These are phyloP conservation scores for Diabrotica balteata DNA, from an alignment of 2,888 invertebrate genomes.

Conservation along the genomic window DNA sequence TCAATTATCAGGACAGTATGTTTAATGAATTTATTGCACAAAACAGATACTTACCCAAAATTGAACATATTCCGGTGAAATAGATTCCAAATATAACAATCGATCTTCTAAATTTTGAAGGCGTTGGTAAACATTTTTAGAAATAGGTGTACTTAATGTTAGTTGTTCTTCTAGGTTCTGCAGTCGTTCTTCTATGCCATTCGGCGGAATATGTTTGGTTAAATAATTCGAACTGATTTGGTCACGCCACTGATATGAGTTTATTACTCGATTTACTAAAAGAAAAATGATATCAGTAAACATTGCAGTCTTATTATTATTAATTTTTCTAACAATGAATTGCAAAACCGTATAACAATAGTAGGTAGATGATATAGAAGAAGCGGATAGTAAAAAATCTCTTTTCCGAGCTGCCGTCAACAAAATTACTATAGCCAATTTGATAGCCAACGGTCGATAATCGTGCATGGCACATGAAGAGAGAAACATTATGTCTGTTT, in stretches of 20 bases:
- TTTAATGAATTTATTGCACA: too few species aligned
- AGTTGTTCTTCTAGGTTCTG: slow-evolving; percentile 70
- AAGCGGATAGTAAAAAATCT: neutral
- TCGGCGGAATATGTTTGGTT: slow-evolving; percentile 57
- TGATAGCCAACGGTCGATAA: too few species aligned
- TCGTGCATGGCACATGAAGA: too few species aligned
- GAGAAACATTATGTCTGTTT: too few species aligned
- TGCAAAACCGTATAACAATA: too few species aligned
- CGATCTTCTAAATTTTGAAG: slow-evolving; percentile 78
- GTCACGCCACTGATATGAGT: slow-evolving; percentile 68
- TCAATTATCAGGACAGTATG: too few species aligned
- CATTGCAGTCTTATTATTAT: too few species aligned
- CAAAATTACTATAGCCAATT: too few species aligned
- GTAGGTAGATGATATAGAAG: neutral
- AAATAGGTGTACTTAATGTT: slow-evolving; percentile 63
- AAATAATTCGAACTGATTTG: slow-evolving; percentile 61
- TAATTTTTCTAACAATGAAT: too few species aligned
- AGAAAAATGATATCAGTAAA: neutral
- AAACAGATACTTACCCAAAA: slow-evolving; percentile 65
- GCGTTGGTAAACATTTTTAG: slow-evolving; percentile 71
- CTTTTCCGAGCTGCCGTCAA: too few species aligned
- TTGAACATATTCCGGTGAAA: slow-evolving; percentile 82
- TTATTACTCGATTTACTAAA: slow-evolving; percentile 73
- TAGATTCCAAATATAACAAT: slow-evolving; percentile 73
- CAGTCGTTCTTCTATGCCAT: slow-evolving; percentile 74